Evolutionary conservation across 1,140 invertebrate genomes (phyloP), one percentile per base, ranked within the genome.

Genomic region (Anthonomus grandis): DNA sequence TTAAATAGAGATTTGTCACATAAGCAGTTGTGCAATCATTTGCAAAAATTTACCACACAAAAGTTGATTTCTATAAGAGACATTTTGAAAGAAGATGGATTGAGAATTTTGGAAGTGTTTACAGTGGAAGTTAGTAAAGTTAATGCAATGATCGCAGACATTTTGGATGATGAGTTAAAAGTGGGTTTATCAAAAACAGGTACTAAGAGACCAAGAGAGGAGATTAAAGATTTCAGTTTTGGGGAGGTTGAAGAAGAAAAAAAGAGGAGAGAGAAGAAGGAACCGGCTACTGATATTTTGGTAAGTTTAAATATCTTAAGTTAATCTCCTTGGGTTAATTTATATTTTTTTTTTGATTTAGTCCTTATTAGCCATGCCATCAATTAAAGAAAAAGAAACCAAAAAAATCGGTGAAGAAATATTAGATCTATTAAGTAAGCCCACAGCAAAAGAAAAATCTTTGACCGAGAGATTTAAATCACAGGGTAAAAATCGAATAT

Each of bases 401-500:
- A 97, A 97, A 74, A 90, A 94, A 76, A 83, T 97, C 5, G 93
- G 93, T 1, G 95, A 98, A 77, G 95, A 98, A 76, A 97, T 98
- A 53, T 78, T 96, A 57, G 91, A 96, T 70, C 74, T 98, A 5
- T 75, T 98, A 0, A 95, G 91, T 60, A 95, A 95, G 75, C 94
- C 94, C 17, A 97, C 94, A 2, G 94, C 93, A 1, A 98, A 97
- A 77, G 95, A 98, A 74, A 85, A 89, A 68, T 93, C 89, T 0
- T 75, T 98, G 15, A 90, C 93, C 12, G 93, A 97, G 76, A 85
- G 93, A 64, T 98, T 98, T 73, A 86, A 91, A 67, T 97, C n/a
- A n/a, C n/a, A n/a, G n/a, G n/a, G n/a, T n/a, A n/a, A n/a, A n/a
- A n/a, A n/a, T n/a, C n/a, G n/a, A n/a, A n/a, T n/a, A n/a, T n/a